Evolutionary conservation across 2,888 invertebrate species (phyloP).

Genomic region (Chalcis sispes): DNA sequence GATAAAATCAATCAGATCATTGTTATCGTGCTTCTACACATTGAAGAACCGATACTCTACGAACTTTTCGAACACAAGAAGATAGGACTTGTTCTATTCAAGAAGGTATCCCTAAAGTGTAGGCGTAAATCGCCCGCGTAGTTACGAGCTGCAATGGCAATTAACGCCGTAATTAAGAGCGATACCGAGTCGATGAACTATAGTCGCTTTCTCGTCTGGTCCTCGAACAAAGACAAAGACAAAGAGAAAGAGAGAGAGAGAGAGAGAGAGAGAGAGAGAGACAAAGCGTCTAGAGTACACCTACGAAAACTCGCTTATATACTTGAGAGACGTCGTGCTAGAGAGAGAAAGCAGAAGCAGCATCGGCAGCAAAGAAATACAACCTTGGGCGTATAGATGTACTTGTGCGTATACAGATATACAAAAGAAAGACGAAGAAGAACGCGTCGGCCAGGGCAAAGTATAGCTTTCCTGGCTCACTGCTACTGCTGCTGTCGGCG

Average conservation of each 20-base stretch:
- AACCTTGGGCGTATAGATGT: not conserved
- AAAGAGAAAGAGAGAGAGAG: too few species aligned
- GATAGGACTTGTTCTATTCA: not conserved
- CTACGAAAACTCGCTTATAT: not conserved
- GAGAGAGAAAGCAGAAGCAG: not conserved
- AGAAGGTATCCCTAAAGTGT: not conserved
- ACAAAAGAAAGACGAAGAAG: not conserved
- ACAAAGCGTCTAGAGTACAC: too few species aligned
- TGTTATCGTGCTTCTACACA: too few species aligned
- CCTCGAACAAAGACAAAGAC: not conserved
- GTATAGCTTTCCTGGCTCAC: conserved; percentile 18
- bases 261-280: too few species aligned
- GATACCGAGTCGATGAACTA: conserved; percentile 28
- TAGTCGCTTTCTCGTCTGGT: not conserved
- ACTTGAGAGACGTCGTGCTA: too few species aligned
- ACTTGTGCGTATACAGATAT: too few species aligned
- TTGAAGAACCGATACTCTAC: too few species aligned
- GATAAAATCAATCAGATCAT: too few species aligned
- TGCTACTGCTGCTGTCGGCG: conserved; percentile 5
- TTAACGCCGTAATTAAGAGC: conserved; percentile 41
- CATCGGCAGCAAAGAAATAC: not conserved
- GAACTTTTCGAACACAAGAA: too few species aligned
- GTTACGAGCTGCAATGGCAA: conserved; percentile 23
- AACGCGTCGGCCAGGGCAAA: too few species aligned
- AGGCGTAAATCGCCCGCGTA: conserved; percentile 15